Evolutionary conservation across 2,797 vertebrate genomes (phyloP), one percentile per base, ranked within the genome.

Genomic region (Dendrocincla fuliginosa): DNA sequence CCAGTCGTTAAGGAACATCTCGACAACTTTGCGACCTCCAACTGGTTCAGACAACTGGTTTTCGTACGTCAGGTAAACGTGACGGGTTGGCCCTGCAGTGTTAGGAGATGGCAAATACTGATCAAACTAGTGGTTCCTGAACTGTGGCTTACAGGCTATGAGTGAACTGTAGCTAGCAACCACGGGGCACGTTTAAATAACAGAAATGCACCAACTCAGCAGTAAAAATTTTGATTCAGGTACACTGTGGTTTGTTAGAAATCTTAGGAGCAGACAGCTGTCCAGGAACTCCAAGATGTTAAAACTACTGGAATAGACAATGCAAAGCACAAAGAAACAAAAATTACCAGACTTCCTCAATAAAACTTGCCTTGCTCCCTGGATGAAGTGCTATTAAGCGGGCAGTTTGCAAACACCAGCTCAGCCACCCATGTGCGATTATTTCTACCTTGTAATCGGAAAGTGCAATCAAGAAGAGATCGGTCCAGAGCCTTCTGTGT

Each of bases 1-100:
- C 99, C 99, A 99, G 97, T 99, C 99, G 44, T 99, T 99, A 14
- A 99, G 98, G 95, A 99, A 99, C 99, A 99, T 99, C 97, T 99
- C 99, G 30, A 99, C 99, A 71, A 99, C 99, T 97, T 99, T 99
- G 83, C 99, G 98, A 56, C 99, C 99, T 37, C 99, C 99, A 94
- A 99, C 99, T 1, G 99, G 99, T 97, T 99, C 99, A 16, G 99
- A 99, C 71, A 99, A 97, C 35, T 99, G 99, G 97, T 99, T 99
- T 97, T 99, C 99, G 84, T 99, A 99, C 0, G 99, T 99, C 97
- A 99, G 97, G 94, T 99, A 99, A 78, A 99, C 99, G 3, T 99
- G 99, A n/a, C 99, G 98, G 2, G 99, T 99, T 61, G 99, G 98
- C 90, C 99, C 99, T 99, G 91, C 19, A 59, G 56, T 9, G 76